Percentiles rank a stretch among this genome's conserved stretches.
Conservation (phyloP, 2,113 vertebrate species). For the Butorides virescens region DNA sequence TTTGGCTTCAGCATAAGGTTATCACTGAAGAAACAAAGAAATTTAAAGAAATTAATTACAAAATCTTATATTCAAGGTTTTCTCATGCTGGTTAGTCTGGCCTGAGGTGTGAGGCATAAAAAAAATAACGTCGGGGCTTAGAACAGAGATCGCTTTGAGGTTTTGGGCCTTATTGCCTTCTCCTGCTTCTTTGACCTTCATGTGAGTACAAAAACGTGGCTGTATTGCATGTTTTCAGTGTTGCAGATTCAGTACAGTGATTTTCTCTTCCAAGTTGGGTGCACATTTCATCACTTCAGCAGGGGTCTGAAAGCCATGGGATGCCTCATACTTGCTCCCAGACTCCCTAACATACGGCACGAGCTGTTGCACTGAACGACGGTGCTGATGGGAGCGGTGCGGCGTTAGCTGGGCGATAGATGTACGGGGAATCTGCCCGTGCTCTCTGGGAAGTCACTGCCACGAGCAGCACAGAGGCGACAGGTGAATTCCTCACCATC, state of each 20-base stretch:
- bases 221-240: background rate
- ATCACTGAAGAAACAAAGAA: background rate
- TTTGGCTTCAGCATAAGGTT: background rate
- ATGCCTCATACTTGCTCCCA: fast-evolving
- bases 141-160: background rate
- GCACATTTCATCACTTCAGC: background rate
- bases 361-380: background rate
- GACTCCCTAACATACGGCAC: fast-evolving
- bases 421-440: background rate
- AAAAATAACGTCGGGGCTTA: fast-evolving
- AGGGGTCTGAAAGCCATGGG: background rate
- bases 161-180: background rate
- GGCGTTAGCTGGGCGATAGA: fast-evolving
- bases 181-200: background rate
- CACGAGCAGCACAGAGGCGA: background rate
- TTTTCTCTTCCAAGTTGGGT: background rate
- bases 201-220: background rate
- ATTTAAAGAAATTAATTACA: background rate
- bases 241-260: background rate
- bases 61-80: background rate
- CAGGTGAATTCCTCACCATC: background rate
- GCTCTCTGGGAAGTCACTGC: background rate
- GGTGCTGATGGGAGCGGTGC: background rate
- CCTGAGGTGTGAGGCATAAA: background rate
- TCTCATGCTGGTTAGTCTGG: background rate